Evolutionary conservation across 23 tunicate species (phyloP).

Genomic region (Trididemnum miniatum): DNA sequence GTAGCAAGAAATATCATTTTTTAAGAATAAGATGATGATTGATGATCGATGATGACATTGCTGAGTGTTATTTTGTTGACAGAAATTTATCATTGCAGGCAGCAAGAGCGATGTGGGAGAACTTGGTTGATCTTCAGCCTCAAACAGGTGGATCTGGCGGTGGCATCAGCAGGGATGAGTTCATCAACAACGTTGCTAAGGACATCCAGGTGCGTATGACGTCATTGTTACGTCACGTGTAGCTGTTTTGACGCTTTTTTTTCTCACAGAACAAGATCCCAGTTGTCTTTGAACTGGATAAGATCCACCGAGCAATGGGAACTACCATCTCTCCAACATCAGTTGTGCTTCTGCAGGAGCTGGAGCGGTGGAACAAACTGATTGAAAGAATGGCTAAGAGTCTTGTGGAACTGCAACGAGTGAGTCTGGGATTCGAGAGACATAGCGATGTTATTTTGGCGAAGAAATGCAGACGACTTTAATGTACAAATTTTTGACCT

Average conservation of each 20-base stretch:
- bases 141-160: slow-evolving; percentile 97
- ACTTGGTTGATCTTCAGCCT: slow-evolving; percentile 98
- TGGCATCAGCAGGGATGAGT: slow-evolving; percentile 96
- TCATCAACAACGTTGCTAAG: slow-evolving; percentile 85
- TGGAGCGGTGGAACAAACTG: slow-evolving; percentile 95
- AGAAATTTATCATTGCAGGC: too few relatives aligned
- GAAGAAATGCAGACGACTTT: too few relatives aligned
- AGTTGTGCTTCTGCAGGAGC: slow-evolving; percentile 94
- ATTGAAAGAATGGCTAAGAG: slow-evolving; percentile 89
- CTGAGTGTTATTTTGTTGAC: too few relatives aligned
- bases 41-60: too few relatives aligned
- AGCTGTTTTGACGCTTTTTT: too few relatives aligned
- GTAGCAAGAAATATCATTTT: too few relatives aligned
- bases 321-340: slow-evolving; percentile 81
- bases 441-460: too few relatives aligned
- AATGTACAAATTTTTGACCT: too few relatives aligned
- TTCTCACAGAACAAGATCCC: slow-evolving; percentile 83
- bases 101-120: slow-evolving; percentile 97
- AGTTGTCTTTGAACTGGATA: slow-evolving; percentile 85
- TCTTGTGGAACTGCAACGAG: slow-evolving; percentile 93
- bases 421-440: too few relatives aligned
- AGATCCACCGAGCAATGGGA: slow-evolving; percentile 84
- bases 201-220: slow-evolving; percentile 85
- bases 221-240: too few relatives aligned
- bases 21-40: too few relatives aligned